Evolutionary conservation across 1,140 invertebrate species (phyloP).

Genomic region (Acromyrmex echinatior): DNA sequence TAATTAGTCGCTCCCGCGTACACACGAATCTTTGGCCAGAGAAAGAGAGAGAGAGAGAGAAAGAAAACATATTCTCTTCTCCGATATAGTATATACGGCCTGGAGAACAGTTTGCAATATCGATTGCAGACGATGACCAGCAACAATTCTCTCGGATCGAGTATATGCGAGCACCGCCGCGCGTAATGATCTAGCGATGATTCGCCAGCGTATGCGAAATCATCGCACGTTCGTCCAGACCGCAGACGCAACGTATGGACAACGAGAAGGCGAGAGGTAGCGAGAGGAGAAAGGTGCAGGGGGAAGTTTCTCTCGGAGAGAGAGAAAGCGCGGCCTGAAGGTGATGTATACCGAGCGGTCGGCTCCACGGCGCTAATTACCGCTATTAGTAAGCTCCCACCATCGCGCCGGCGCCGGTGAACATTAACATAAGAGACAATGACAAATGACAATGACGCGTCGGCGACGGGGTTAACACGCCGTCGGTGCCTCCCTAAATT

Average conservation of each 20-base stretch:
- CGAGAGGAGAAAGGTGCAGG: constrained; percentile 19
- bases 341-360: constrained; percentile 75
- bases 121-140: constrained; percentile 70
- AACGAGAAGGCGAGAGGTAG: neutral
- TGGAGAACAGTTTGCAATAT: constrained; percentile 33
- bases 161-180: constrained; percentile 13
- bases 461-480: constrained; percentile 68
- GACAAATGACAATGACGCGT: constrained; percentile 77
- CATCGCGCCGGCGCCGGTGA: constrained; percentile 60
- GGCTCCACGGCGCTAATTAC: constrained; percentile 75
- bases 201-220: constrained; percentile 67
- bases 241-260: neutral
- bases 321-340: constrained; percentile 60
- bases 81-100: neutral
- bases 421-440: constrained; percentile 79
- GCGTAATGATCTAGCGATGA: constrained; percentile 70
- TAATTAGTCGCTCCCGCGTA: constrained; percentile 52
- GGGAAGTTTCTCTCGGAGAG: constrained; percentile 21
- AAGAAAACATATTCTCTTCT: neutral
- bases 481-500: constrained; percentile 56
- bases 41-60: neutral
- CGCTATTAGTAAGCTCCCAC: constrained; percentile 75
- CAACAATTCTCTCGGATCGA: constrained; percentile 60
- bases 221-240: constrained; percentile 14
- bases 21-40: neutral